phyloP scores from a whole-genome alignment of 2,888 invertebrate genomes.

The Helleia helle region DNA sequence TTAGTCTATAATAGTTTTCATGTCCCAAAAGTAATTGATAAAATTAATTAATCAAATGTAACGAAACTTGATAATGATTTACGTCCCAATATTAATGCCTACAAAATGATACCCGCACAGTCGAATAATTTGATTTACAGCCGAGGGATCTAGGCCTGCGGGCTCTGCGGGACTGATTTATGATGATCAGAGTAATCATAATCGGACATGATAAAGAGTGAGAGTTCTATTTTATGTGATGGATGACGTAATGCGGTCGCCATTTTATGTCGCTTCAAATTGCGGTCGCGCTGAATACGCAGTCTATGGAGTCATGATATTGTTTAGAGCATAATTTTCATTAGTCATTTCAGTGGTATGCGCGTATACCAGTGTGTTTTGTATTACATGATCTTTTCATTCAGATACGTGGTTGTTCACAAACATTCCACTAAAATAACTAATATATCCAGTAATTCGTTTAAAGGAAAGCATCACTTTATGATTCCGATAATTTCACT shows the following conservation, averaged over 20 bases:
- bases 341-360: too few species aligned
- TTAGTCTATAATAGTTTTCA: too few species aligned
- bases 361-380: too few species aligned
- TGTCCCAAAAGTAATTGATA: not conserved
- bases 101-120: constrained; percentile 52
- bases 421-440: too few species aligned
- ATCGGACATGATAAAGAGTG: constrained; percentile 31
- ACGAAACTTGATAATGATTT: constrained; percentile 26
- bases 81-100: constrained; percentile 27
- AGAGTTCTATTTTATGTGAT: constrained; percentile 48
- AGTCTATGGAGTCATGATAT: too few species aligned
- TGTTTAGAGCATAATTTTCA: too few species aligned
- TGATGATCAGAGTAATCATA: constrained; percentile 61
- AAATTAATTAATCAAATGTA: constrained; percentile 4
- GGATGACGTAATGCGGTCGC: constrained; percentile 41
- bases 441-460: too few species aligned
- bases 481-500: too few species aligned
- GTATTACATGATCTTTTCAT: too few species aligned
- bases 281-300: constrained; percentile 30
- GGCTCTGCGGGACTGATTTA: constrained; percentile 64
- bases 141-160: constrained; percentile 44
- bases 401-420: too few species aligned
- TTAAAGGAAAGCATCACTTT: too few species aligned
- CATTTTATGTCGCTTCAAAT: constrained; percentile 39
- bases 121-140: constrained; percentile 65